Base-by-base conservation (phyloP, 2,888 invertebrate genomes). In the Agriotes lineatus region DNA sequence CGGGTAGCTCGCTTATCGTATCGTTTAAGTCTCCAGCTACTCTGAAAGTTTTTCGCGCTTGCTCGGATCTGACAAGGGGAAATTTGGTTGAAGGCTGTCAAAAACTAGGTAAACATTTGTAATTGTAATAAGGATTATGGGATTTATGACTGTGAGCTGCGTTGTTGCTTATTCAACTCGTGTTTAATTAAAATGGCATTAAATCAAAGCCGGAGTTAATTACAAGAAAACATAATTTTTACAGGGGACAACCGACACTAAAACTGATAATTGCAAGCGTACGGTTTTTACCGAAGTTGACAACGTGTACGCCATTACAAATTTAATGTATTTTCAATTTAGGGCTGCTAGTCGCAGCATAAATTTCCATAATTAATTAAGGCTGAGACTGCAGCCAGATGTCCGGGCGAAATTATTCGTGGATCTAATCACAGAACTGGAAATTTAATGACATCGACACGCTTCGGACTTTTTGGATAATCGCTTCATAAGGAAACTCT, bases 221-320 rank as follows among this genome's bases (percentile, higher is more conserved):
- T 48, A 48, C 12, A 48, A 48, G 48, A 22, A 22, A 48, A 48
- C 48, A 48, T 22, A n/a, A 22, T 48, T 22, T 48, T 48, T 48
- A 20, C 22, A 12, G 22, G 6, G 12, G 48, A 48, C 48, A 48
- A 22, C 19, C n/a, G 22, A 20, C 22, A 25, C 22, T 22, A 48
- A 48, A 48, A 42, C 14, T 42, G 9, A 12, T 42, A 42, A 42
- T 42, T 42, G 42, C 42, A 16, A 42, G 16, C 16, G 14, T 42
- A 42, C 42, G 42, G 42, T 42, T 42, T 14, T 42, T 42, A 42
- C 42, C 42, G 7, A 42, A 1, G 42, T 42, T 42, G 16, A 42
- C 42, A 42, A 42, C 16, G 14, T 16, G 16, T 37, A 37, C 9
- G 42, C 12, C 7, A 42, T 42, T 42, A 14, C 7, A 12, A 16